These are phyloP conservation scores for Leuctra nigra DNA, from an alignment of 2,888 invertebrate genomes.

Conservation along the genomic window DNA sequence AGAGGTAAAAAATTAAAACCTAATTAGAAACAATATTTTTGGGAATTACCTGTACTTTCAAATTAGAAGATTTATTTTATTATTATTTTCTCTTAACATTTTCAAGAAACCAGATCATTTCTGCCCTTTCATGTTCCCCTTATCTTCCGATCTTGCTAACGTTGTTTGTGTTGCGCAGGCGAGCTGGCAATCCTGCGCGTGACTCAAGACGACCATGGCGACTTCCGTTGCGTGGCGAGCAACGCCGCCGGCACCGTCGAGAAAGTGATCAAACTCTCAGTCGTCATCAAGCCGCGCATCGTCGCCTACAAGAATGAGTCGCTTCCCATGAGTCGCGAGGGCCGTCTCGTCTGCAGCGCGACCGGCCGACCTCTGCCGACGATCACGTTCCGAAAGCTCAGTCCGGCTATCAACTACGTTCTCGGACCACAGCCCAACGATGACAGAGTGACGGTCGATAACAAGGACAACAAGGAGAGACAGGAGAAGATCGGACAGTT, in stretches of 20 bases:
- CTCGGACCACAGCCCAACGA: conserved; percentile 58
- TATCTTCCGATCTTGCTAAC: too few species aligned
- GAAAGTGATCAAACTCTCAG: conserved; percentile 55
- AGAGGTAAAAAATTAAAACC: too few species aligned
- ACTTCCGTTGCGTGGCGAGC: conserved; percentile 71
- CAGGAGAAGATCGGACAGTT: conserved; percentile 59
- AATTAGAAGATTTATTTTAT: too few species aligned
- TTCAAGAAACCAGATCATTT: too few species aligned
- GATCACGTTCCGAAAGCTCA: conserved; percentile 69
- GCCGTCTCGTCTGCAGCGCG: conserved; percentile 66
- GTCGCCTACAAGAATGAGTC: conserved; percentile 70
- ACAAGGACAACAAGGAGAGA: conserved; percentile 46
- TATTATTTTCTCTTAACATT: too few species aligned
- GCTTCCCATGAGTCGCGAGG: conserved; percentile 53
- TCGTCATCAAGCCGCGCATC: conserved; percentile 72
- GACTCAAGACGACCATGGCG: conserved; percentile 64
- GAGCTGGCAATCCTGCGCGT: conserved; percentile 65
- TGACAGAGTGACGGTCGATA: conserved; percentile 58
- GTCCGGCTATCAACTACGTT: conserved; percentile 54
- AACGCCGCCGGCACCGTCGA: conserved; percentile 71
- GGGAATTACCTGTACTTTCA: too few species aligned
- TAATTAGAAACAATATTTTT: too few species aligned
- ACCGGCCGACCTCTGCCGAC: conserved; percentile 74
- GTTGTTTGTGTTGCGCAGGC: conserved; percentile 65
- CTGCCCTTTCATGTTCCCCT: too few species aligned